phyloP scores from a whole-genome alignment of 2,113 vertebrate species.

The Rhipidura dahli region DNA sequence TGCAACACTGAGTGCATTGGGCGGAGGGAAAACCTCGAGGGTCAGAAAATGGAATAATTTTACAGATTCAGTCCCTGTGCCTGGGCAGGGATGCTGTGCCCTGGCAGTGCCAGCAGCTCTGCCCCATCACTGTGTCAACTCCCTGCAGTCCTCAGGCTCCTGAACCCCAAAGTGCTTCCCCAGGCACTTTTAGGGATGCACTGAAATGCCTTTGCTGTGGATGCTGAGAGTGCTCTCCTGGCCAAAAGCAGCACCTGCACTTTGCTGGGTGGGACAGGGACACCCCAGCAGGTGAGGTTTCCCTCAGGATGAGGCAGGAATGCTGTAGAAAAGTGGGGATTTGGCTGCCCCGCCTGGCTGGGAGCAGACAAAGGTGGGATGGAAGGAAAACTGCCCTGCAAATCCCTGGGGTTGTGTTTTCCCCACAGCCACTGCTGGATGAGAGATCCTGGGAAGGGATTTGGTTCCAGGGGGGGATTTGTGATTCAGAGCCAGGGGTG shows the following conservation, averaged over 20 bases:
- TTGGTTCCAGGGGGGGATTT: not conserved
- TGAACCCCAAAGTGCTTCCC: not conserved
- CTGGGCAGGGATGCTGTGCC: not conserved
- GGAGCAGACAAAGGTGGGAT: not conserved
- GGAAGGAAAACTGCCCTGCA: not conserved
- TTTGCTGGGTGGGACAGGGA: not conserved
- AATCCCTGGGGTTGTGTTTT: not conserved
- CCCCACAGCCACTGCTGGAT: fast-evolving
- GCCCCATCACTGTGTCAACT: not conserved
- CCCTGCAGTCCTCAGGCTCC: not conserved
- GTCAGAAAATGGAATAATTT: not conserved
- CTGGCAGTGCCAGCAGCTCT: not conserved
- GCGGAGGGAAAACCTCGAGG: not conserved
- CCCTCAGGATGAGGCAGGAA: not conserved
- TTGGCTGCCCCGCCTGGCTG: not conserved
- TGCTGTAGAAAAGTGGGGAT: not conserved
- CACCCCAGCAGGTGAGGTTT: not conserved
- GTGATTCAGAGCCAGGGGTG: not conserved
- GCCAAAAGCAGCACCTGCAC: not conserved
- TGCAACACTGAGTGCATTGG: fast-evolving
- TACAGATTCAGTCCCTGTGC: fast-evolving
- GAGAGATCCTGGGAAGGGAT: not conserved
- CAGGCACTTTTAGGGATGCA: not conserved
- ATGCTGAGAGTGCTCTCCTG: not conserved
- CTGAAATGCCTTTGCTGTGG: not conserved